Evolutionary conservation across 2,113 vertebrate species (phyloP).

Genomic region (Perca schrenkii): DNA sequence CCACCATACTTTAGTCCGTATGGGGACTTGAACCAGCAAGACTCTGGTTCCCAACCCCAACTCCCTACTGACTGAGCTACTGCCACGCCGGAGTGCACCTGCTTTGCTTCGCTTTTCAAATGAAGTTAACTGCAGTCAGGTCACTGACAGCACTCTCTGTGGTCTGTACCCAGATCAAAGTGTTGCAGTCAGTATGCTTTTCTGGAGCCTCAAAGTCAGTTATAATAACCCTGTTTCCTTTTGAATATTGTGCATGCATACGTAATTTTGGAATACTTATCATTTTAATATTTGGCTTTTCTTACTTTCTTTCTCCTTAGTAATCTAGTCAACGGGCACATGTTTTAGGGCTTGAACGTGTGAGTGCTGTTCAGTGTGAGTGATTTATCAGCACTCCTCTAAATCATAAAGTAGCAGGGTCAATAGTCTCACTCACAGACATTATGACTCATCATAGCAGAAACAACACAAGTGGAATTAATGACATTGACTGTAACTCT

Average conservation of each 20-base stretch:
- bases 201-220: background rate
- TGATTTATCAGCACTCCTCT: background rate
- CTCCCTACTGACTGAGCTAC: too few species aligned
- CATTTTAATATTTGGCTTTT: background rate
- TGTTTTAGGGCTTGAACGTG: background rate
- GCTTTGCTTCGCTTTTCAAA: background rate
- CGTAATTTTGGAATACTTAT: background rate
- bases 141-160: background rate
- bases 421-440: background rate
- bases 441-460: background rate
- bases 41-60: too few species aligned
- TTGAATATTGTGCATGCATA: background rate
- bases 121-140: conserved; percentile 12
- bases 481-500: background rate
- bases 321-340: background rate
- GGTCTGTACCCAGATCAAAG: background rate
- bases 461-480: background rate
- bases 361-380: background rate
- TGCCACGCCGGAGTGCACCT: background rate
- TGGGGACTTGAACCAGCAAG: too few species aligned
- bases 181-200: background rate
- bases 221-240: background rate
- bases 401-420: background rate
- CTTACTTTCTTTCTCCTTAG: rapidly evolving
- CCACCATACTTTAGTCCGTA: too few species aligned